Conservation (phyloP, 2,888 invertebrate species). For the Nemotelus nigrinus region DNA sequence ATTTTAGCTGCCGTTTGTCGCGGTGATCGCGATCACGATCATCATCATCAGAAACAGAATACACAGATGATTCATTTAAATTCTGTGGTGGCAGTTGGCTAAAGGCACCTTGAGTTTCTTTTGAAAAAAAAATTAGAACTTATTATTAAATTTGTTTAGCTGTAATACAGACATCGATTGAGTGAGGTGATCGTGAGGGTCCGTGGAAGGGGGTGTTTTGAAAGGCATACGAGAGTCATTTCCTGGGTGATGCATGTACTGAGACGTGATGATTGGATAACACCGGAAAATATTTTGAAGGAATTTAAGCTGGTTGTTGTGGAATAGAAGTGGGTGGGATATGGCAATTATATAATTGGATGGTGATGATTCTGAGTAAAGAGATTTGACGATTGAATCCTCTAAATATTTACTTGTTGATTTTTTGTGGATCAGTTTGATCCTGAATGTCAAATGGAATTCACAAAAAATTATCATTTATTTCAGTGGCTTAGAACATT, state of each 20-base stretch:
- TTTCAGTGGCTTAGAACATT: too few species aligned
- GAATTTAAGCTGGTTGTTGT: too few species aligned
- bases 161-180: neutral
- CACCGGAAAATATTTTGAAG: too few species aligned
- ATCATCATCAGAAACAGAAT: neutral
- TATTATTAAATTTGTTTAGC: constrained; percentile 7
- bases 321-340: too few species aligned
- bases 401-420: too few species aligned
- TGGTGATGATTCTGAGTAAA: too few species aligned
- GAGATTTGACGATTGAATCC: too few species aligned
- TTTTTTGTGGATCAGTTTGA: too few species aligned
- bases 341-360: too few species aligned
- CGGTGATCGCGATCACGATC: neutral
- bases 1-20: neutral
- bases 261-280: too few species aligned
- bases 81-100: constrained; percentile 2
- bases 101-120: constrained; percentile 11
- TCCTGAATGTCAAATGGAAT: too few species aligned
- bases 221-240: constrained; percentile 1
- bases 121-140: constrained; percentile 5
- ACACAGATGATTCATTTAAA: constrained; percentile 20
- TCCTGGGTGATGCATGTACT: constrained; percentile 19
- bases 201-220: neutral
- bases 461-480: too few species aligned
- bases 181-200: neutral